Conservation (phyloP, 2,888 invertebrate genomes). For the Keiferia lycopersicella region DNA sequence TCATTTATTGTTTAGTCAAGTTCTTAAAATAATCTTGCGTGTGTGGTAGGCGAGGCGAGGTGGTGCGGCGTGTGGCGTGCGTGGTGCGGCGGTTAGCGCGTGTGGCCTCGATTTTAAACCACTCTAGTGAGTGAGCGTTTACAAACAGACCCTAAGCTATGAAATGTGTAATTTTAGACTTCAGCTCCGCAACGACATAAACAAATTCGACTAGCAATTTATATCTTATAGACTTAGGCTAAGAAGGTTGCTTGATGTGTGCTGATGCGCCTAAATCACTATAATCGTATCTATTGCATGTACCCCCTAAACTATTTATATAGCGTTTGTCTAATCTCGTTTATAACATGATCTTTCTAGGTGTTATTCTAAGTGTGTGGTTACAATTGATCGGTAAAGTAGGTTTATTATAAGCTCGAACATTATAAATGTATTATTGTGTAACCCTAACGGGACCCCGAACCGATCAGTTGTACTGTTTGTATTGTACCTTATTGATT, state of each 20-base stretch:
- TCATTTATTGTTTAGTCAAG: background rate
- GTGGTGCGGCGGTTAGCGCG: constrained; percentile 59
- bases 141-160: constrained; percentile 67
- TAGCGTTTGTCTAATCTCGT: constrained; percentile 53
- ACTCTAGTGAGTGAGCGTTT: constrained; percentile 51
- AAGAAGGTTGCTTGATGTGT: constrained; percentile 58
- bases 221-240: constrained; percentile 48
- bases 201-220: constrained; percentile 36
- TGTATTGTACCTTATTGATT: constrained; percentile 51
- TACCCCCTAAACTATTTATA: constrained; percentile 51
- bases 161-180: constrained; percentile 75
- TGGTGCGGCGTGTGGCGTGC: constrained; percentile 19
- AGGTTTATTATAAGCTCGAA: constrained; percentile 27
- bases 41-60: too few species aligned
- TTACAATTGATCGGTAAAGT: constrained; percentile 56
- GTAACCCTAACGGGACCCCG: constrained; percentile 41
- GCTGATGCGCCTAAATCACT: constrained; percentile 38
- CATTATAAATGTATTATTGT: constrained; percentile 25
- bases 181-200: constrained; percentile 32
- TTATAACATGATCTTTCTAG: constrained; percentile 48
- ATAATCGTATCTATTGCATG: constrained; percentile 55
- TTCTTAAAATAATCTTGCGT: background rate
- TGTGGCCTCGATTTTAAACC: constrained; percentile 78
- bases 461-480: constrained; percentile 55
- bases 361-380: constrained; percentile 49